These are phyloP conservation scores for Mechanitis mazaeus DNA, from an alignment of 2,888 invertebrate species.

Conservation along the genomic window DNA sequence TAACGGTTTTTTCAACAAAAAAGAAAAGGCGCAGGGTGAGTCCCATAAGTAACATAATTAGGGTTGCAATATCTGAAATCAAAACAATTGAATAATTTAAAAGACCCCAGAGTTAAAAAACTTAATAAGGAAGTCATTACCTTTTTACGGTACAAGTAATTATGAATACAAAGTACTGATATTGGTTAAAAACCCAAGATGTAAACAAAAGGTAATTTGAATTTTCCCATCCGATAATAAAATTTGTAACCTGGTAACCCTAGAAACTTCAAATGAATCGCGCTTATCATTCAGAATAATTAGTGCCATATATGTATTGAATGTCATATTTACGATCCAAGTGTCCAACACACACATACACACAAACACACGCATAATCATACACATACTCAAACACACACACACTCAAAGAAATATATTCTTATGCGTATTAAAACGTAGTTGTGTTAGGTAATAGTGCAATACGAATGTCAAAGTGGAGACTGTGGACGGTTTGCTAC, in stretches of 20 bases:
- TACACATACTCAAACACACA: too few species aligned
- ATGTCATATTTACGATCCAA: not conserved
- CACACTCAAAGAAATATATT: too few species aligned
- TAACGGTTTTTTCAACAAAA: too few species aligned
- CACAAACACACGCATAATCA: too few species aligned
- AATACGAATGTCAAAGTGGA: too few species aligned
- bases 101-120: not conserved
- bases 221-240: not conserved
- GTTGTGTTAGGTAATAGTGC: too few species aligned
- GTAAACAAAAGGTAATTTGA: not conserved
- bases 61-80: not conserved
- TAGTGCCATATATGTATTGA: not conserved
- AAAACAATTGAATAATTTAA: not conserved
- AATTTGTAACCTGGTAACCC: not conserved
- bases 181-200: not conserved
- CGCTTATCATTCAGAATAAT: not conserved
- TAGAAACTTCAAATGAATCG: not conserved
- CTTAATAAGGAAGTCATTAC: not conserved
- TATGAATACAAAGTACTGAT: not conserved
- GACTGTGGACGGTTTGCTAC: too few species aligned
- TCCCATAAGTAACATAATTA: conserved; percentile 8
- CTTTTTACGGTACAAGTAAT: not conserved
- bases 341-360: not conserved
- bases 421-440: too few species aligned
- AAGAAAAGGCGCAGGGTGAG: too few species aligned